Conservation (phyloP, 1,140 invertebrate genomes). For the Bombus fervidus region DNA sequence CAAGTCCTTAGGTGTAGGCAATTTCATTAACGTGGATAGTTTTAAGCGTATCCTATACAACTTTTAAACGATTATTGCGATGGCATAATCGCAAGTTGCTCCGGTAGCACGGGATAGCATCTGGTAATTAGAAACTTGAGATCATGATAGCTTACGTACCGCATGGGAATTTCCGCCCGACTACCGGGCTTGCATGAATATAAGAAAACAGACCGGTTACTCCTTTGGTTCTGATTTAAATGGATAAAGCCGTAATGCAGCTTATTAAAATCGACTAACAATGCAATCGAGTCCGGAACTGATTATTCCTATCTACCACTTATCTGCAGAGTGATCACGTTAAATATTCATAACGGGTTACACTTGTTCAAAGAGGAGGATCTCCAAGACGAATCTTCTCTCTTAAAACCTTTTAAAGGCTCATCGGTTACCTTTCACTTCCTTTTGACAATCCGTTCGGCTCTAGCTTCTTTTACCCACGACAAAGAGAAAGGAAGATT, state of each 20-base stretch:
- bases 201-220: constrained; percentile 21
- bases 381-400: constrained; percentile 7
- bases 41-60: background rate
- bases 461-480: background rate
- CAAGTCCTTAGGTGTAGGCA: background rate
- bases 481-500: background rate
- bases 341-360: constrained; percentile 58
- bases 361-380: constrained; percentile 22
- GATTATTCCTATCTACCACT: background rate
- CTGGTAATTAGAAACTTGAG: constrained; percentile 48
- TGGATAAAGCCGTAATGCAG: background rate
- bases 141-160: constrained; percentile 42
- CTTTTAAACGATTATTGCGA: constrained; percentile 45
- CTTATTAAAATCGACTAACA: constrained; percentile 43
- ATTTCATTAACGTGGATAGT: constrained; percentile 22
- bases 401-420: constrained; percentile 26
- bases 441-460: background rate
- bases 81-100: constrained; percentile 22
- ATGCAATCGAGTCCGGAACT: background rate
- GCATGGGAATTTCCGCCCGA: background rate
- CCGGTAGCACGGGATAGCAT: background rate
- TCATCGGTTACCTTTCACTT: background rate
- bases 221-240: background rate
- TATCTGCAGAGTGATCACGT: background rate
- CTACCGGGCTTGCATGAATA: constrained; percentile 12